Conservation (phyloP, 2,113 vertebrate species). For the Theristicus caerulescens region DNA sequence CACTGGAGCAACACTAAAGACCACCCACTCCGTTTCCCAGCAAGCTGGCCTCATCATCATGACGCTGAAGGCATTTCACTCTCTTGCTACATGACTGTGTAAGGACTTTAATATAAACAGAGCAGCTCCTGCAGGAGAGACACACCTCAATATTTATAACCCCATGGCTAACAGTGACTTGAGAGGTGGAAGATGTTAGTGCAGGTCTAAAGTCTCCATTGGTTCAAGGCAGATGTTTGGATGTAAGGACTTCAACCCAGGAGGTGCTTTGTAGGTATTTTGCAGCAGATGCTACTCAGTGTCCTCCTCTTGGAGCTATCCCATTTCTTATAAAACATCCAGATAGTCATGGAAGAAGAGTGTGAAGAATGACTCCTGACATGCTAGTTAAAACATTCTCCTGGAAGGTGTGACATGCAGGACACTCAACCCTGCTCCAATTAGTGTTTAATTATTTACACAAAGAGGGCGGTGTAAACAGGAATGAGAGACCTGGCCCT, state of each 20-base stretch:
- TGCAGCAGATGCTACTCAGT: neutral
- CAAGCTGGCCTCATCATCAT: neutral
- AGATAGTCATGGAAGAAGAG: slow-evolving; percentile 6
- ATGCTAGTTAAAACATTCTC: slow-evolving; percentile 40
- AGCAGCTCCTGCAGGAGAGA: neutral
- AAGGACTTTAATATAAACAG: neutral
- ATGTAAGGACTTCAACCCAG: neutral
- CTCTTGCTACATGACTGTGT: neutral
- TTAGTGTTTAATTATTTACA: slow-evolving; percentile 33
- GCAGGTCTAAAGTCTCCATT: neutral
- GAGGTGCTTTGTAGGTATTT: neutral
- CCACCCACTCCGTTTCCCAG: neutral
- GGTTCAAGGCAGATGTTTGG: neutral
- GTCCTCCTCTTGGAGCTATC: neutral
- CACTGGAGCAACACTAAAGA: neutral
- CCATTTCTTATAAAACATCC: neutral
- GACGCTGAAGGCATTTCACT: neutral
- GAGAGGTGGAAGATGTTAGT: neutral
- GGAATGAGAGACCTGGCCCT: neutral
- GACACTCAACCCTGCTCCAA: neutral
- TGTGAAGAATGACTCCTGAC: slow-evolving; percentile 22
- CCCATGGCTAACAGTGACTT: neutral
- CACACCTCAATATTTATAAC: neutral
- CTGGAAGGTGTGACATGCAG: slow-evolving; percentile 17
- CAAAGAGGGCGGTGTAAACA: neutral